These are phyloP conservation scores for Eudemis profundana DNA, from an alignment of 2,888 invertebrate genomes.

Conservation along the genomic window DNA sequence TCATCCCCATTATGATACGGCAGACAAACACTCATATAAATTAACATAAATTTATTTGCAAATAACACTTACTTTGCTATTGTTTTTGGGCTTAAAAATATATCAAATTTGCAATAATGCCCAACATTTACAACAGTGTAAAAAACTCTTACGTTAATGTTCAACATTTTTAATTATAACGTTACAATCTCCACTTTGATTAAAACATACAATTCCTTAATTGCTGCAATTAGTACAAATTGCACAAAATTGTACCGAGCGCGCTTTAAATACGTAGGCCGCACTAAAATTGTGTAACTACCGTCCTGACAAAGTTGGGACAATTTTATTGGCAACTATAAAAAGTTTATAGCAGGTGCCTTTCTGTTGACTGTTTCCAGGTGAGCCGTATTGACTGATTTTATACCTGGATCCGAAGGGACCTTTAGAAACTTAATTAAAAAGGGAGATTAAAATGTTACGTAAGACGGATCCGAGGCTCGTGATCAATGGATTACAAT, in stretches of 20 bases:
- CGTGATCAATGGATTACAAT: no score
- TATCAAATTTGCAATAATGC: not conserved
- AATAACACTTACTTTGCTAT: no score
- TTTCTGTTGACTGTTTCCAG: constrained; percentile 29
- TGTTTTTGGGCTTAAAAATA: no score
- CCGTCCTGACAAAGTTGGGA: constrained; percentile 35
- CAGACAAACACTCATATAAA: no score
- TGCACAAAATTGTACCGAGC: constrained; percentile 36
- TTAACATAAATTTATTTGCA: not conserved
- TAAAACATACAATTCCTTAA: constrained; percentile 30
- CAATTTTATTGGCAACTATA: constrained; percentile 39
- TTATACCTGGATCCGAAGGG: not conserved
- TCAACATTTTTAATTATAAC: not conserved
- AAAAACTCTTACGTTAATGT: not conserved
- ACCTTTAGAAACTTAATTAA: not conserved
- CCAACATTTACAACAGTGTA: not conserved
- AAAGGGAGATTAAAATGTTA: not conserved
- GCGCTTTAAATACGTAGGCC: constrained; percentile 31
- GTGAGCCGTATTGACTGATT: constrained; percentile 2
- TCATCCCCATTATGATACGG: no score
- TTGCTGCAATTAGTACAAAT: constrained; percentile 36
- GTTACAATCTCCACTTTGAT: constrained; percentile 25
- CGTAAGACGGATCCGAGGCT: no score
- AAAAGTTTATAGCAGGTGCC: constrained; percentile 40
- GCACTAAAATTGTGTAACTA: constrained; percentile 35